Conservation (phyloP, 2,888 invertebrate genomes). For the Isoperla grammatica region DNA sequence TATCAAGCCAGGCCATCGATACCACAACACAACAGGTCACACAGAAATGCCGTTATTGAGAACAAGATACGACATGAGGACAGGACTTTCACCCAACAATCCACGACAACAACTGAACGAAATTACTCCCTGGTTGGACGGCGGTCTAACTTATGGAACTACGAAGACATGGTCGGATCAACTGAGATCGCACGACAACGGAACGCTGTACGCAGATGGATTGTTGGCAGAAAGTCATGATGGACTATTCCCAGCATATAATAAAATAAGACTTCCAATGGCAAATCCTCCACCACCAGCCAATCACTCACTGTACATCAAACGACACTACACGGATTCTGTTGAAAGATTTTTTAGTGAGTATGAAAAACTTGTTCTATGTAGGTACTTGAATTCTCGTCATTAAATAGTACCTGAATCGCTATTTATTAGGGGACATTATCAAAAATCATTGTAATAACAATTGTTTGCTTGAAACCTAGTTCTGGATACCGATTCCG, state of each 20-base stretch:
- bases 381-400: too few relatives aligned
- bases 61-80: conserved; percentile 49
- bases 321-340: conserved; percentile 42
- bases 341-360: conserved; percentile 53
- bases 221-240: conserved; percentile 44
- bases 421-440: too few relatives aligned
- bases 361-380: conserved; percentile 33
- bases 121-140: conserved; percentile 56
- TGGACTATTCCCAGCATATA: conserved; percentile 49
- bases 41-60: conserved; percentile 50
- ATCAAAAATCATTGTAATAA: too few relatives aligned
- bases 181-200: conserved; percentile 46
- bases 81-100: conserved; percentile 53
- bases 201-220: conserved; percentile 45
- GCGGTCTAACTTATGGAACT: conserved; percentile 55
- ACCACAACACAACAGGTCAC: conserved; percentile 35
- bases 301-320: conserved; percentile 42
- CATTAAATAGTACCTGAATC: too few relatives aligned
- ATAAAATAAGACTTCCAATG: conserved; percentile 49
- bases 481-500: too few relatives aligned
- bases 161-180: conserved; percentile 54
- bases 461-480: too few relatives aligned
- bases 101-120: conserved; percentile 57
- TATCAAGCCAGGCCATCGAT: conserved; percentile 46
- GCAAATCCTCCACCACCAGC: conserved; percentile 54